These are phyloP conservation scores for Rhagoletis zephyria DNA, from an alignment of 1,140 invertebrate species.

Conservation along the genomic window DNA sequence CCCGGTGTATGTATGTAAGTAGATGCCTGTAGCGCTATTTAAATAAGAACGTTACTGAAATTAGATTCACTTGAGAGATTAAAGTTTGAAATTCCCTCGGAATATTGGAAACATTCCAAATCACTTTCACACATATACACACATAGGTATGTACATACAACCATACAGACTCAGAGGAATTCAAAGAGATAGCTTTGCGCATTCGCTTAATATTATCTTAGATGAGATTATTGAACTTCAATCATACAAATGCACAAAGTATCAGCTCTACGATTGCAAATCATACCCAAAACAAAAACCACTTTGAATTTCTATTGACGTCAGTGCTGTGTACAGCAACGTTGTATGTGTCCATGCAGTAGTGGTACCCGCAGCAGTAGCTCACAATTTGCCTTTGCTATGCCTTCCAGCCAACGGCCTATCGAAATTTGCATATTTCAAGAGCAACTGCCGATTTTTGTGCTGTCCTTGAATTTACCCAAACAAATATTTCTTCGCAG, in stretches of 20 bases:
- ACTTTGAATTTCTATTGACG: conserved; percentile 9
- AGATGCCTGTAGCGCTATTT: too few relatives aligned
- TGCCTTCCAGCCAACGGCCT: background rate
- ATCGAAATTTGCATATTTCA: conserved; percentile 37
- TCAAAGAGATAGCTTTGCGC: background rate
- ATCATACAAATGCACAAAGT: conserved; percentile 15
- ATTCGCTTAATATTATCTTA: conserved; percentile 24
- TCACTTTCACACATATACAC: background rate
- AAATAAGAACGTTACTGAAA: conserved; percentile 45
- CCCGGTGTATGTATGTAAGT: background rate
- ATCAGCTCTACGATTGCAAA: background rate
- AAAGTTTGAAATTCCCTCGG: background rate
- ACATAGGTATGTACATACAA: too few relatives aligned
- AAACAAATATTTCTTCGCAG: background rate
- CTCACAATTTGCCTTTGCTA: background rate
- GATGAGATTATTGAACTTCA: conserved; percentile 20
- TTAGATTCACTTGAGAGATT: conserved; percentile 48
- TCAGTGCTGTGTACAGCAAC: background rate
- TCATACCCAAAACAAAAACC: background rate
- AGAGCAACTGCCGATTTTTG: conserved; percentile 24
- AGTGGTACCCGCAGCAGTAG: background rate
- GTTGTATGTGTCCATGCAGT: background rate
- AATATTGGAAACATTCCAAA: conserved; percentile 31
- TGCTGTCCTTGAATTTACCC: conserved; percentile 40
- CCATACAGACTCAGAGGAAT: background rate